These are phyloP conservation scores for Petrolisthes manimaculis DNA, from an alignment of 2,888 invertebrate genomes.

Conservation along the genomic window DNA sequence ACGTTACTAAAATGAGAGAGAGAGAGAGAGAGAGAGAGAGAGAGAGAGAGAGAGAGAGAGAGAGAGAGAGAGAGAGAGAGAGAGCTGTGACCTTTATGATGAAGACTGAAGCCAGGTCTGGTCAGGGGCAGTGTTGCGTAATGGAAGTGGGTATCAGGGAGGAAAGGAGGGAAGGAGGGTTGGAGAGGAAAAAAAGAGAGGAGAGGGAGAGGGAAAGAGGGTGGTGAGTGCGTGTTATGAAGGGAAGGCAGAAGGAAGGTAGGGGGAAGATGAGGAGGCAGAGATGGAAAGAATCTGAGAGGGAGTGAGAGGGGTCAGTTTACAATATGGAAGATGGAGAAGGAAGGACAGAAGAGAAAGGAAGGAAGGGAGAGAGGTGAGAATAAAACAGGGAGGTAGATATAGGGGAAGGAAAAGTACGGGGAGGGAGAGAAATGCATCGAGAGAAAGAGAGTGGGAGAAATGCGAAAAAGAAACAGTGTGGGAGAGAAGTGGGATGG, in stretches of 20 bases:
- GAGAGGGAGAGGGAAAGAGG: neutral
- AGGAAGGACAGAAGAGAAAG: conserved; percentile 5
- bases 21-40: neutral
- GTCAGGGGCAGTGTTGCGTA: too few relatives aligned
- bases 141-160: neutral
- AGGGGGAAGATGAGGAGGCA: conserved; percentile 4
- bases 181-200: conserved; percentile 7
- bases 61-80: conserved; percentile 19
- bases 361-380: conserved; percentile 16
- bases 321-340: neutral
- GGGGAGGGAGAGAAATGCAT: conserved; percentile 3
- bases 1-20: neutral
- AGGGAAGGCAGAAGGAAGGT: conserved; percentile 10
- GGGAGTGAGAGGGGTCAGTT: neutral
- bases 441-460: neutral
- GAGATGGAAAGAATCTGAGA: neutral
- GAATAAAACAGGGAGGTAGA: conserved; percentile 8
- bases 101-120: too few relatives aligned
- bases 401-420: neutral
- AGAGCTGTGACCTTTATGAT: too few relatives aligned
- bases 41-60: conserved; percentile 15
- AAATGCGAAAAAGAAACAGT: too few relatives aligned
- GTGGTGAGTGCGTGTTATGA: conserved; percentile 9
- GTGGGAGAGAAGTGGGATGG: neutral
- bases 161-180: neutral